Evolutionary conservation across 2,888 invertebrate species (phyloP).

Genomic region (Calliscelio sp.): DNA sequence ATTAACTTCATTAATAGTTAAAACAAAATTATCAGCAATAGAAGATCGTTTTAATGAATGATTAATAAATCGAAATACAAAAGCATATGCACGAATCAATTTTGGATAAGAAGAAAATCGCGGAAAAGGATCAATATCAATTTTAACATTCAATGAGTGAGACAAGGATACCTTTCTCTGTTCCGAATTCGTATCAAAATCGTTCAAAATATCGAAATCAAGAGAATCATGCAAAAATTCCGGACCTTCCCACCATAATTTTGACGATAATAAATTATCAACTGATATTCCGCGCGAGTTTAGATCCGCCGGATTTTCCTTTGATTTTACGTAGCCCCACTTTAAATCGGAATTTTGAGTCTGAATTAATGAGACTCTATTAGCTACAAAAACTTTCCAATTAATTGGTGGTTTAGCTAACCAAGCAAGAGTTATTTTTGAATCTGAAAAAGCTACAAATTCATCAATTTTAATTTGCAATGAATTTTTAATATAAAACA

Average conservation of each 20-base stretch:
- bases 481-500: not conserved
- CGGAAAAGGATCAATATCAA: not conserved
- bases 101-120: not conserved
- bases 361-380: not conserved
- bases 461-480: not conserved
- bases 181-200: not conserved
- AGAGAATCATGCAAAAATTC: not conserved
- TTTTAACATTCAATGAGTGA: not conserved
- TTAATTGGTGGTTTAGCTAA: not conserved
- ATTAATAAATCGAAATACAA: not conserved
- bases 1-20: too few relatives aligned
- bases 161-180: not conserved
- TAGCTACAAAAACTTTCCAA: slow-evolving; percentile 6
- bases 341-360: too few relatives aligned
- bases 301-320: not conserved
- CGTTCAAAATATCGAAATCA: not conserved
- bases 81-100: not conserved
- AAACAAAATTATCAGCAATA: too few relatives aligned
- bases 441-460: not conserved
- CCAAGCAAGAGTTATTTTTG: not conserved
- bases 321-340: not conserved
- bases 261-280: not conserved
- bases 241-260: not conserved
- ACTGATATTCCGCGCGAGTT: not conserved
- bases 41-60: too few relatives aligned